Evolutionary conservation across 64 coral and sea anemone genomes (phyloP), one percentile per base, ranked within the genome.

Genomic region (Orbicella faveolata): DNA sequence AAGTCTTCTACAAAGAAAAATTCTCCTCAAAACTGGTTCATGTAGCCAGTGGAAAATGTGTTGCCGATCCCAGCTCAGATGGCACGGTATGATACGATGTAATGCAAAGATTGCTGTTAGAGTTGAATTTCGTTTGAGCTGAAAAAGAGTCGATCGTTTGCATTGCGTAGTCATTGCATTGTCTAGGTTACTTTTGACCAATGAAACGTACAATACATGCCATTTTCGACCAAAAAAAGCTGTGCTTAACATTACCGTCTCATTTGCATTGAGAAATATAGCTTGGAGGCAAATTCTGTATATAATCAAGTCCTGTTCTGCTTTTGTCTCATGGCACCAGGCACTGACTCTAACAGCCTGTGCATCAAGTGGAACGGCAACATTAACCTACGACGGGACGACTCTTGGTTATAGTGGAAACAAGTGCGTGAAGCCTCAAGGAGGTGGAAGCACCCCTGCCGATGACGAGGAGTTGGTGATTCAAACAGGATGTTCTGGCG

Each of bases 1-100:
- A 90, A 90, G 77, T 90, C 37, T 90, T 82, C 21, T 61, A 81
- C 78, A 90, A 90, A 82, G 78, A 73, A 51, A 69, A 53, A 0
- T 90, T 73, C 65, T 90, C 88, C 2, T 90, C 88, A 3, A 16
- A 7, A 6, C 61, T 90, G n/a, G 30, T 82, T 36, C 88, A 90
- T 36, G 76, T 90, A 33, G 57, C 67, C 0, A 90, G 88, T 73
- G 77, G 77, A 73, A 80, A 80, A 20, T 90, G 88, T 57, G 78
- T 90, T 36, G 61, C 44, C 68, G 57, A 82, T 68, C 78, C 88
- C 20, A n/a, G 20, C 5, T 48, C 76, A 81, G 77, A 26, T 79
- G 63, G 25, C 41, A 26, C 57, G 88, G 78, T 90, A 75, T 26
- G 86, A 75, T 57, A 88, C 9, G 23, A 37, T 73, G n/a, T 8